These are phyloP conservation scores for Corvus hawaiiensis DNA, from an alignment of 2,113 vertebrate genomes.

Conservation along the genomic window DNA sequence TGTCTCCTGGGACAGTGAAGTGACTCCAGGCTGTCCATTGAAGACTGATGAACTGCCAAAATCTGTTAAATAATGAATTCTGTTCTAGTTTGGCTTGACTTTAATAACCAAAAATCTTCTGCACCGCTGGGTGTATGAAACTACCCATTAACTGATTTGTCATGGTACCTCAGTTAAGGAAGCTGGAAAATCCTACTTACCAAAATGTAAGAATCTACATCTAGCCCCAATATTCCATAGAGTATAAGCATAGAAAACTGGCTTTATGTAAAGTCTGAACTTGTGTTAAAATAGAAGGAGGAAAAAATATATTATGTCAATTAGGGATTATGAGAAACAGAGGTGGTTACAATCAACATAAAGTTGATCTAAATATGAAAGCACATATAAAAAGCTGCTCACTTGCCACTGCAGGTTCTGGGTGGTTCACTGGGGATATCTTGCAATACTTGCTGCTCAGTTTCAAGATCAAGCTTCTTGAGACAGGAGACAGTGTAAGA, in stretches of 20 bases:
- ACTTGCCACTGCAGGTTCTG: neutral
- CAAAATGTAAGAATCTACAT: neutral
- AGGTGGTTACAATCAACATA: neutral
- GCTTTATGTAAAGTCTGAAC: neutral
- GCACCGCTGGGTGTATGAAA: neutral
- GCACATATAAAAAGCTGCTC: neutral
- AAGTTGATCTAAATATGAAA: neutral
- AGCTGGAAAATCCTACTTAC: neutral
- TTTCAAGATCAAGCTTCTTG: neutral
- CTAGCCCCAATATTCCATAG: neutral
- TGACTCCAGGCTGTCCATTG: neutral
- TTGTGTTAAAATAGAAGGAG: neutral
- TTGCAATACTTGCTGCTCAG: neutral
- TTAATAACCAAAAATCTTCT: neutral
- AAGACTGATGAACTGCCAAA: neutral
- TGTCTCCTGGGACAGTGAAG: neutral
- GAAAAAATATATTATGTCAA: neutral
- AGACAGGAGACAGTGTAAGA: neutral
- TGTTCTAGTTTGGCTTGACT: neutral
- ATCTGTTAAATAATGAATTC: neutral
- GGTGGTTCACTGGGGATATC: neutral
- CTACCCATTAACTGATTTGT: neutral
- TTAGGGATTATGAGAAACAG: neutral
- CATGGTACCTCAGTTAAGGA: neutral
- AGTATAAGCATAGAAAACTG: neutral